A percentile compares a stretch with the other conserved stretches of the same genome.
Evolutionary conservation across 2,113 vertebrate genomes (phyloP).

Genomic region (Thunnus thynnus): DNA sequence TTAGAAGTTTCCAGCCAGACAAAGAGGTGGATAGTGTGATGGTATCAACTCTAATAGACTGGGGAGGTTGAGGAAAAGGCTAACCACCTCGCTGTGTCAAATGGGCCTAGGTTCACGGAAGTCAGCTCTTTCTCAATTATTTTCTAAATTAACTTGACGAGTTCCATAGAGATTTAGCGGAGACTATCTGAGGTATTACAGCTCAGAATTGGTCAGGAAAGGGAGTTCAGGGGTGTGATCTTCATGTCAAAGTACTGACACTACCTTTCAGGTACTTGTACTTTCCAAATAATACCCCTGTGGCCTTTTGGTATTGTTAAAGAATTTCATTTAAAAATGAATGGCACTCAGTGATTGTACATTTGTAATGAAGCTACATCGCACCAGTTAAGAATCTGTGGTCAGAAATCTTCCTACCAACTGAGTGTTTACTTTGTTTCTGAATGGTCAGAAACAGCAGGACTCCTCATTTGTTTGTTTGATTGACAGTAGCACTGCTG

Average conservation of each 20-base stretch:
- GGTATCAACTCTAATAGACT: slow-evolving; percentile 83
- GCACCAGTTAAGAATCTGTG: not conserved
- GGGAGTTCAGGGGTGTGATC: slow-evolving; percentile 45
- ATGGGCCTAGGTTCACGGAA: slow-evolving; percentile 73
- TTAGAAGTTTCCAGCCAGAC: slow-evolving; percentile 82
- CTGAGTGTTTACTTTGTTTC: not conserved
- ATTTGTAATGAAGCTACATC: slow-evolving; percentile 2
- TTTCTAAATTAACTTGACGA: slow-evolving; percentile 77
- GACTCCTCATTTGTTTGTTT: not conserved
- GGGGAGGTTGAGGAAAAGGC: slow-evolving; percentile 80
- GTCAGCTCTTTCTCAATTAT: slow-evolving; percentile 78
- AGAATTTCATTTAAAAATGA: slow-evolving; percentile 30
- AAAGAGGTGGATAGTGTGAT: slow-evolving; percentile 80
- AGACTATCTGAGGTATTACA: slow-evolving; percentile 44
- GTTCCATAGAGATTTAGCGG: slow-evolving; percentile 60
- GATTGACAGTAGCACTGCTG: not conserved
- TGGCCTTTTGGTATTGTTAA: slow-evolving; percentile 22
- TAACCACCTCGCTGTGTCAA: slow-evolving; percentile 79
- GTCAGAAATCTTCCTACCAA: not conserved
- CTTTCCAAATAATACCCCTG: slow-evolving; percentile 28
- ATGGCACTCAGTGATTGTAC: not conserved
- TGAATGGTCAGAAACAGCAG: not conserved
- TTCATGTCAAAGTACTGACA: slow-evolving; percentile 51
- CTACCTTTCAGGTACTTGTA: slow-evolving; percentile 31
- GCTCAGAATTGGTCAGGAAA: slow-evolving; percentile 39